These are phyloP conservation scores for Hippocampus barbouri DNA, from an alignment of 2,113 vertebrate genomes.

Conservation along the genomic window DNA sequence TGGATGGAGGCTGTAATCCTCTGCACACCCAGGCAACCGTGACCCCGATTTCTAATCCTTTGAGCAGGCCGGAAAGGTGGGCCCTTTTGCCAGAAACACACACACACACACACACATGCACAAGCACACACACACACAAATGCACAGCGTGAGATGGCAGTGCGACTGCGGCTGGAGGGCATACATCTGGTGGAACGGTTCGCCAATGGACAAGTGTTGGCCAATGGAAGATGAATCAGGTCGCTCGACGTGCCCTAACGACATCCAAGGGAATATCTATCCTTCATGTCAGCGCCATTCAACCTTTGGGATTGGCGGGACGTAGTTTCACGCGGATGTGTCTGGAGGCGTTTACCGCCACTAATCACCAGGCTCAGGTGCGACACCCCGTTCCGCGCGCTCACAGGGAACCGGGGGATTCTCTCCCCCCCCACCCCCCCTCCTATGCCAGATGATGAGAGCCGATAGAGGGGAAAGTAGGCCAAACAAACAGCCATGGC, in stretches of 20 bases:
- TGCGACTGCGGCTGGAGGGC: conserved; percentile 49
- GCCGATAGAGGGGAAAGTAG: conserved; percentile 61
- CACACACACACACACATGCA: background rate
- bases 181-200: conserved; percentile 64
- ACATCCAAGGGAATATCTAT: conserved; percentile 60
- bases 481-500: conserved; percentile 62
- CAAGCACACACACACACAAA: conserved; percentile 1
- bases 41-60: conserved; percentile 52
- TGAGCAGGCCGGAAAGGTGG: conserved; percentile 38
- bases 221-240: conserved; percentile 62
- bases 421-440: conserved; percentile 13
- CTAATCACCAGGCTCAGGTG: conserved; percentile 64
- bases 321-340: conserved; percentile 12
- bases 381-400: conserved; percentile 33
- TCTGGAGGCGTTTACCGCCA: conserved; percentile 31
- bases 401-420: conserved; percentile 51
- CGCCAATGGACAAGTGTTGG: conserved; percentile 50
- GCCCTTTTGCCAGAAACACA: conserved; percentile 42
- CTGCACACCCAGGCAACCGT: conserved; percentile 29
- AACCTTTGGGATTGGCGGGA: conserved; percentile 41
- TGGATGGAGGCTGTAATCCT: conserved; percentile 44
- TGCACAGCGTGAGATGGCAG: conserved; percentile 50
- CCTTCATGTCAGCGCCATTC: conserved; percentile 61
- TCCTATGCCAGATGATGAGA: conserved; percentile 58
- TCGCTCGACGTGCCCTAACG: conserved; percentile 55